Evolutionary conservation across 2,888 invertebrate species (phyloP), one percentile per base, ranked within the genome.

Genomic region (Hesperia comma): DNA sequence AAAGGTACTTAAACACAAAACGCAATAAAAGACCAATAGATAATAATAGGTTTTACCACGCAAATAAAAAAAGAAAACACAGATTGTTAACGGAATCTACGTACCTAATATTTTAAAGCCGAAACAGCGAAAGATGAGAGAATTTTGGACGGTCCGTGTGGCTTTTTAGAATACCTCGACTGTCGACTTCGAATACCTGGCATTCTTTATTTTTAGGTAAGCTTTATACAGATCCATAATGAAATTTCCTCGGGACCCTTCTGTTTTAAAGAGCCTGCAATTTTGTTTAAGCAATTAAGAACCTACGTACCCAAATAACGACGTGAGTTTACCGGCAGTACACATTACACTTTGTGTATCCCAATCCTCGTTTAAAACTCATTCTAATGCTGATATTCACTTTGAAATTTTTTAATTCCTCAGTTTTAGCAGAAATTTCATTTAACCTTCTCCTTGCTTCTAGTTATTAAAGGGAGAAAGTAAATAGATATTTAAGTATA

Each of bases 201-300:
- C 56, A 58, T 64, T 64, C 51, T 51, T 64, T 58, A 57, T 57
- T 40, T 64, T 51, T 21, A 64, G 41, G 57, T 56, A 56, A 49
- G 32, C 57, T 64, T 64, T 64, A 57, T 63, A 32, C 46, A 33
- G 26, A 58, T 58, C 61, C 26, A 21, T 40, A 58, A 58, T 64
- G 41, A 64, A 57, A 58, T 58, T 64, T 53, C 40, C 56, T 49
- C 49, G 21, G 41, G 57, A 51, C 51, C 49, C n/a, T 58, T 41
- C 57, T 26, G 51, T 26, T 51, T 58, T 51, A 58, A 41, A 64
- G 57, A 57, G 49, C 49, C 15, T 41, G 32, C 43, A 55, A 58
- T 58, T 51, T 58, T 32, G 40, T 57, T 53, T 51, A 58, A 51
- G 57, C 56, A 57, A 57, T 63, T 49, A 40, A 57, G 33, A 49